Base-by-base conservation (phyloP, 2,888 invertebrate genomes). In the Nebria salina region DNA sequence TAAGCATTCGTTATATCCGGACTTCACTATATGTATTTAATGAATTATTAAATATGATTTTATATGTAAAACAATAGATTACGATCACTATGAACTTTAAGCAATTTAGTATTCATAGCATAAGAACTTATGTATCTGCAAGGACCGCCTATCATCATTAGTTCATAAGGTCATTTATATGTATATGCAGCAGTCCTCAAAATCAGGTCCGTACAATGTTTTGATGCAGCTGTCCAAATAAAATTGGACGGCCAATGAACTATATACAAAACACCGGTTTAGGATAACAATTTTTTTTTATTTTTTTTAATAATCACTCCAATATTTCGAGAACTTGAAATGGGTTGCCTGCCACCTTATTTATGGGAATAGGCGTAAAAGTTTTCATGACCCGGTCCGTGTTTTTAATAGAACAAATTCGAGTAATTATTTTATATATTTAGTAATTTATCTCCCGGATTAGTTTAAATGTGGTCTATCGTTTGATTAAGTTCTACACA, bases 21-120 rank as follows among this genome's bases (percentile, higher is more conserved):
- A 20, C 20, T 20, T 20, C 20, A 20, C n/a, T n/a, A n/a, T n/a
- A n/a, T n/a, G n/a, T n/a, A n/a, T 20, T 20, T 54, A 54, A 54
- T 54, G 20, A 34, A 34, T 34, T 34, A 34, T 34, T 34, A 34
- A 34, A 34, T 34, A 54, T 7, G 7, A 54, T 7, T 54, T 11
- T 54, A 54, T 54, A 54, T 7, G 2, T 54, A 68, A 74, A 79
- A 79, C 79, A 79, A 79, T 79, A 79, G 79, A 79, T 79, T 73
- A 79, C 66, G 66, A 79, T 79, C 79, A 79, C 74, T 79, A 65
- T 79, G 79, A 79, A 79, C 79, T 79, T 79, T 79, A 68, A 79
- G 73, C 73, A 75, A 73, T 74, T 79, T 79, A 74, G 66, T 79
- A 79, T 79, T 79, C 79, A 74, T 42, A 65, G 43, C 79, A 54